Percentiles rank a stretch among this genome's conserved stretches.
Evolutionary conservation across 2,797 vertebrate genomes (phyloP).

Genomic region (Cichlasoma orientale): DNA sequence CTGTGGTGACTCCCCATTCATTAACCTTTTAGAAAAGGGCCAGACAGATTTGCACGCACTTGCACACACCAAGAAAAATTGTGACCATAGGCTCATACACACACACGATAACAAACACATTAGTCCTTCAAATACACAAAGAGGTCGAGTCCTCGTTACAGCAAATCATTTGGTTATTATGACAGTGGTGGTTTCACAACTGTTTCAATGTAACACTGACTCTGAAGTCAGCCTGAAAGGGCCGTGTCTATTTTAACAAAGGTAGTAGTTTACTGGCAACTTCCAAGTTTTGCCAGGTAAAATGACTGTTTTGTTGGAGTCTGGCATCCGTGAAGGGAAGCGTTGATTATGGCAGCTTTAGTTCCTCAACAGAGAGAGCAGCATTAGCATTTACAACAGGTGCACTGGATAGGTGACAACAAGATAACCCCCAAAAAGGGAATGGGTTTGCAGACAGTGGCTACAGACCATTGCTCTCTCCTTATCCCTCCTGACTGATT

Average conservation of each 20-base stretch:
- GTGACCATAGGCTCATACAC: conserved; percentile 10
- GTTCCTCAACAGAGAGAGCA: neutral
- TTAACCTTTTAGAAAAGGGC: conserved; percentile 65
- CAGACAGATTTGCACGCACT: conserved; percentile 8
- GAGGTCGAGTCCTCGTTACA: conserved; percentile 23
- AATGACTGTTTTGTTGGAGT: neutral
- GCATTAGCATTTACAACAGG: neutral
- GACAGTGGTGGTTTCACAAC: conserved; percentile 6
- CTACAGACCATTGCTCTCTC: neutral
- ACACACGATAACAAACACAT: conserved; percentile 27
- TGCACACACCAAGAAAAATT: neutral
- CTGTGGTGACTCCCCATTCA: conserved; percentile 53
- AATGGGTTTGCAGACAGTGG: neutral
- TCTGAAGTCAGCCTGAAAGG: neutral
- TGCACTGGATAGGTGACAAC: neutral
- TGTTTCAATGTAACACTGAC: conserved; percentile 3
- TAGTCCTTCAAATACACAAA: conserved; percentile 10
- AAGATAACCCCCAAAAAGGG: neutral
- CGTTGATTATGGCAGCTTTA: neutral
- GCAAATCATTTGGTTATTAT: conserved; percentile 26
- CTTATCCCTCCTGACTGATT: neutral
- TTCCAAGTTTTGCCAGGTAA: neutral
- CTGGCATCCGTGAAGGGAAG: neutral
- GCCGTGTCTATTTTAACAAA: neutral
- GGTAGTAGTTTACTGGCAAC: neutral